Conservation (phyloP, 2,797 vertebrate genomes). For the Myiotriccus ornatus region DNA sequence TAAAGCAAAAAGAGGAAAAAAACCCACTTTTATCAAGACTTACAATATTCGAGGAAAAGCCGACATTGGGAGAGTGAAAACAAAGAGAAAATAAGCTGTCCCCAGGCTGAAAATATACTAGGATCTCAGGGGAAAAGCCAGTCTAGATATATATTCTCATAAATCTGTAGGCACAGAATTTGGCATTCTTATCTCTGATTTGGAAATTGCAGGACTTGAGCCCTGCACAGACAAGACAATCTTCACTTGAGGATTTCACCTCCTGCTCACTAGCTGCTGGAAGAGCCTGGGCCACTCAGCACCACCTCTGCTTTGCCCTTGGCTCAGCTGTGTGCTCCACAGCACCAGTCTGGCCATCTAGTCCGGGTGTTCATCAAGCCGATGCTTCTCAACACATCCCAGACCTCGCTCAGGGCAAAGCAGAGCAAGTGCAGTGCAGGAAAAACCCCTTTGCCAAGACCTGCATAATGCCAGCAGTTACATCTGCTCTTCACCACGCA, state of each 20-base stretch:
- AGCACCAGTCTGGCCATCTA: not conserved
- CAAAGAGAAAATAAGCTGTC: not conserved
- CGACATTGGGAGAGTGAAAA: not conserved
- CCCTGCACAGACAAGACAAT: accelerated
- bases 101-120: not conserved
- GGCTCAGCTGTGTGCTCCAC: not conserved
- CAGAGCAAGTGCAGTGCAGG: not conserved
- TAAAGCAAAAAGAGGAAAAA: not conserved
- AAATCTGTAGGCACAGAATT: not conserved
- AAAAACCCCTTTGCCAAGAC: not conserved
- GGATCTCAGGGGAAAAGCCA: not conserved
- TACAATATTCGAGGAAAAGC: not conserved
- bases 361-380: not conserved
- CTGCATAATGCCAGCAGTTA: not conserved
- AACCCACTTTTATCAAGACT: not conserved
- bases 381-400: not conserved
- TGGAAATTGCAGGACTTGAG: not conserved
- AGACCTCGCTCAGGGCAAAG: not conserved
- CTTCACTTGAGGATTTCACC: not conserved
- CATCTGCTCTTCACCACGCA: not conserved
- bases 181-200: not conserved
- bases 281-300: not conserved
- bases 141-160: not conserved
- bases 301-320: not conserved
- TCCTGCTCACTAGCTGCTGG: not conserved